Evolutionary conservation across 1,140 invertebrate genomes (phyloP).

Genomic region (Spodoptera frugiperda): DNA sequence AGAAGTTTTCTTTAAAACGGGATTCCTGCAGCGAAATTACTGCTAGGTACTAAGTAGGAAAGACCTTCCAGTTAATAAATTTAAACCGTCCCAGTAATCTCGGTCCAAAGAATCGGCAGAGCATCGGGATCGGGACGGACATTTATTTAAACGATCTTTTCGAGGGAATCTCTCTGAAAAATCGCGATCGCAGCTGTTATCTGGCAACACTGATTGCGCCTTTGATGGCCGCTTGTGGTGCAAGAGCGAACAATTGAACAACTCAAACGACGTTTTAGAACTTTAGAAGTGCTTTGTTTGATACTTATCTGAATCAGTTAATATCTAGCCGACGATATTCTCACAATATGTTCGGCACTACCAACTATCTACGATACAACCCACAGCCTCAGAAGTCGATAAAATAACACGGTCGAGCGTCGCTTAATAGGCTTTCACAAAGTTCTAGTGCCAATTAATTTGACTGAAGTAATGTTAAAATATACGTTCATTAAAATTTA

Average conservation of each 20-base stretch:
- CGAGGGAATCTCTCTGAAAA: conserved; percentile 27
- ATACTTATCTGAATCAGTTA: too few species aligned
- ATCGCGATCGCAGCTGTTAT: conserved; percentile 43
- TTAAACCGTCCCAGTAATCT: conserved; percentile 25
- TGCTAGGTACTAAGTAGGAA: neutral
- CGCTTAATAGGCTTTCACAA: neutral
- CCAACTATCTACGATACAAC: too few species aligned
- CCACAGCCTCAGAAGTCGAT: neutral
- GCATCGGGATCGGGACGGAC: conserved; percentile 14
- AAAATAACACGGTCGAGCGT: conserved; percentile 3
- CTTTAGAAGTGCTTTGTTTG: too few species aligned
- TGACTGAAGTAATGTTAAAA: conserved; percentile 13
- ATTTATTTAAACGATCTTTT: conserved; percentile 47
- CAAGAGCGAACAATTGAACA: neutral
- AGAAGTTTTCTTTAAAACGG: neutral
- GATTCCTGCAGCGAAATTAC: neutral
- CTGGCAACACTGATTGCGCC: conserved; percentile 41
- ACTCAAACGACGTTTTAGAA: too few species aligned
- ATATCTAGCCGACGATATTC: too few species aligned
- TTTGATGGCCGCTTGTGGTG: conserved; percentile 1
- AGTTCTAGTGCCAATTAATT: conserved; percentile 6
- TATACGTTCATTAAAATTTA: conserved; percentile 25
- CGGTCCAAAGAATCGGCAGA: conserved; percentile 25
- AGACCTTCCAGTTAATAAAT: neutral
- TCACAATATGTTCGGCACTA: too few species aligned